These are phyloP conservation scores for Poecile atricapillus DNA, from an alignment of 2,113 vertebrate genomes.

Conservation along the genomic window DNA sequence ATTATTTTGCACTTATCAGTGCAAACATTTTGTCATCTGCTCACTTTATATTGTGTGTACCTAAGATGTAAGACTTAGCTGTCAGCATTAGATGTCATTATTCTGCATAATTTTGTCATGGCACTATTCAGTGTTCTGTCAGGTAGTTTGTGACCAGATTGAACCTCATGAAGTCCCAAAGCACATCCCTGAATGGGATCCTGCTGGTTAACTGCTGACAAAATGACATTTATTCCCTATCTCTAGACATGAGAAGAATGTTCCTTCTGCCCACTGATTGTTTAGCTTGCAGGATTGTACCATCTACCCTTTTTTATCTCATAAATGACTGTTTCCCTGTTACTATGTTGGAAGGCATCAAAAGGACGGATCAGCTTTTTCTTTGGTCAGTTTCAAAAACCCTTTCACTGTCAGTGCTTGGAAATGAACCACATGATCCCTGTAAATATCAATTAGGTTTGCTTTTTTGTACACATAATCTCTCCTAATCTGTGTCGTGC, in stretches of 20 bases:
- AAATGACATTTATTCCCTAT: neutral
- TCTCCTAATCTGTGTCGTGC: neutral
- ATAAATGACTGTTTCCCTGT: neutral
- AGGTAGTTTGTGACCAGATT: neutral
- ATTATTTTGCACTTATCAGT: neutral
- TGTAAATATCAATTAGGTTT: neutral
- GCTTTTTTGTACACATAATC: neutral
- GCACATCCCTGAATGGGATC: neutral
- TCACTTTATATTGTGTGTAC: neutral
- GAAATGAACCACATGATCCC: neutral
- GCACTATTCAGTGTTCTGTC: neutral
- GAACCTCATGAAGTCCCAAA: neutral
- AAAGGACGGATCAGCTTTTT: neutral
- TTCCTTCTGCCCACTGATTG: neutral
- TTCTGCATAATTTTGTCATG: neutral
- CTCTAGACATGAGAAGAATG: neutral
- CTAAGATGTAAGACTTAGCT: neutral
- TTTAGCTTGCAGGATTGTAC: neutral
- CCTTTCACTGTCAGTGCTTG: neutral
- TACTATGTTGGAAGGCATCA: neutral
- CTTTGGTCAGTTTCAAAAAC: neutral
- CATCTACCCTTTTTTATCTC: neutral
- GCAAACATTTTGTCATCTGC: constrained; percentile 1
- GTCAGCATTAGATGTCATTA: neutral
- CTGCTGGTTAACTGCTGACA: neutral